These are phyloP conservation scores for Protomyctophum bolini DNA, from an alignment of 2,113 vertebrate species.

Conservation along the genomic window DNA sequence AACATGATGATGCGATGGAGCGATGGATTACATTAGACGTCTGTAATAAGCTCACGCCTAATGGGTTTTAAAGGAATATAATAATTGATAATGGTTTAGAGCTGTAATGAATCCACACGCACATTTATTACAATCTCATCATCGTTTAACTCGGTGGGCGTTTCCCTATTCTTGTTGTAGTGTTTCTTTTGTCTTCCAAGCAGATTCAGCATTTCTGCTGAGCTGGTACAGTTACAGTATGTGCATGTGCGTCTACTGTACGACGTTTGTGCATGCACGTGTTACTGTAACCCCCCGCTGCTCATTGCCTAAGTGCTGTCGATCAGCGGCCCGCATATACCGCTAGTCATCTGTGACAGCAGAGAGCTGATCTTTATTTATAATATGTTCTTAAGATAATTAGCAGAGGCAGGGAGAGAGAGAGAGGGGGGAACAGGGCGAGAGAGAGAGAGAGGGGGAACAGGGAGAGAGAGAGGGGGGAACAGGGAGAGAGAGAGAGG, in stretches of 20 bases:
- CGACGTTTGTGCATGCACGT: slow-evolving; percentile 2
- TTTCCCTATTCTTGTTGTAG: no score
- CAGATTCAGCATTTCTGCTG: background rate
- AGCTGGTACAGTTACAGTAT: background rate
- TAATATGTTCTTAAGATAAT: slow-evolving; percentile 7
- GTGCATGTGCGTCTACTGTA: background rate
- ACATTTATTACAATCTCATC: slow-evolving; percentile 5
- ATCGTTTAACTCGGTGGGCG: background rate
- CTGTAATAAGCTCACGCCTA: slow-evolving; percentile 35
- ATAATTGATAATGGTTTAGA: slow-evolving; percentile 28
- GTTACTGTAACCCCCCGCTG: no score
- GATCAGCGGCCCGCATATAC: slow-evolving; percentile 4
- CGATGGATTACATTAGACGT: slow-evolving; percentile 23
- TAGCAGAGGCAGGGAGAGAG: background rate
- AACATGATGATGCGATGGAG: background rate
- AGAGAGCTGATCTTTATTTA: background rate
- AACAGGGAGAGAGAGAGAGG: no score
- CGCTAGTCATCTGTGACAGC: slow-evolving; percentile 1
- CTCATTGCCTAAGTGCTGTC: slow-evolving; percentile 22
- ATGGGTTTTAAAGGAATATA: slow-evolving; percentile 24
- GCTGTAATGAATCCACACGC: slow-evolving; percentile 34
- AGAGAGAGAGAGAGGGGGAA: background rate
- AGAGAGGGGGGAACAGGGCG: background rate
- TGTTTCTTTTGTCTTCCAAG: background rate
- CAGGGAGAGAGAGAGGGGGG: background rate